Evolutionary conservation across 35 echinoderm and acorn worm genomes (phyloP), one percentile per base, ranked within the genome.

Genomic region (Acanthaster planci): DNA sequence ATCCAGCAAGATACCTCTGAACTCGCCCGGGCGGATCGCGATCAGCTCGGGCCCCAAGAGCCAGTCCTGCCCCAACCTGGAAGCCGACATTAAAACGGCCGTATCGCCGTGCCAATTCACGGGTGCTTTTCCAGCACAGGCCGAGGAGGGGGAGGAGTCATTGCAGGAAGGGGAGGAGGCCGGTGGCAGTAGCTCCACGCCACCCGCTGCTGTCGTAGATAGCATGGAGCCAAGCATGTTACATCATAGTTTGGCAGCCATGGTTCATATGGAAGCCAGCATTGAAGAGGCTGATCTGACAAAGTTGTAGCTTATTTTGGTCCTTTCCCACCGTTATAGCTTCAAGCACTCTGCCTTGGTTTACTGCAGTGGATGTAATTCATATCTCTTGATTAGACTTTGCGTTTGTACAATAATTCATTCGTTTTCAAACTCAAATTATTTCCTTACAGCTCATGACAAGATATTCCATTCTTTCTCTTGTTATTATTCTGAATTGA

Each of bases 161-260:
- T 60, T 78, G 32, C 77, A 88, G 17, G 77, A 80, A 21, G 86
- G 51, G 34, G 86, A 88, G 8, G 55, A 58, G 51, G 60, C 19
- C 0, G 64, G 30, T 10, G 64, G 64, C 10, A 72, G 2, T 16
- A 10, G 7, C 0, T 0, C 64, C 26, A 31, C 64, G 14, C 64
- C 64, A 14, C 64, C n/a, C 14, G 64, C 26, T 19, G 64, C 64
- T 72, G 64, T 72, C 34, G 64, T 72, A 15, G 64, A 72, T 30
- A 26, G 64, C 34, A 26, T 72, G 14, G 64, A 72, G 15, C 64
- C 64, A 29, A 72, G 64, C 14, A 34, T 72, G 64, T 72, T 72
- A 14, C 23, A 72, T 72, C 64, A 72, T 16, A 26, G 86, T 32
- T 30, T 88, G 8, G 77, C 86, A 29, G 78, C 86, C 18, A 60